Conservation (phyloP, 2,888 invertebrate species). For the Drosophila kambysellisi region DNA sequence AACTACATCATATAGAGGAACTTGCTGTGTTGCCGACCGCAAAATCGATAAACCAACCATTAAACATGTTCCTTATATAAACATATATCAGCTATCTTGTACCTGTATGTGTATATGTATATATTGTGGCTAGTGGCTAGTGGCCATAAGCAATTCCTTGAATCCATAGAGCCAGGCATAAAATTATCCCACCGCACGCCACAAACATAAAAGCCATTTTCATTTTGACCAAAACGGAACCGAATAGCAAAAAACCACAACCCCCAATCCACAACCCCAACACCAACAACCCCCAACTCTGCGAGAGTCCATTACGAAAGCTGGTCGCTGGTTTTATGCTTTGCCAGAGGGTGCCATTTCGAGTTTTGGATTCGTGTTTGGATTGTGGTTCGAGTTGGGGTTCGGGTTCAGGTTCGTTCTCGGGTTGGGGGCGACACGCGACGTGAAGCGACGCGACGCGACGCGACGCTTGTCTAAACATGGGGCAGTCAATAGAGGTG, state of each 20-base stretch:
- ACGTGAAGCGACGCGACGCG: constrained; percentile 5
- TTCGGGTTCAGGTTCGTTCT: not conserved
- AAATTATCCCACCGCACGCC: constrained; percentile 76
- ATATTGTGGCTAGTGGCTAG: constrained; percentile 13
- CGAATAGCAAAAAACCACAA: constrained; percentile 3
- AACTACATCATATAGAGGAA: constrained; percentile 14
- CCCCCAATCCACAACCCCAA: constrained; percentile 1
- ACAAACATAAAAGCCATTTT: constrained; percentile 79
- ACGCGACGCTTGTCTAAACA: constrained; percentile 52
- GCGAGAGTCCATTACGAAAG: constrained; percentile 19
- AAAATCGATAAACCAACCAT: constrained; percentile 70
- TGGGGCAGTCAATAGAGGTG: constrained; percentile 74
- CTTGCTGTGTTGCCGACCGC: constrained; percentile 2
- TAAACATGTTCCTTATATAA: constrained; percentile 44
- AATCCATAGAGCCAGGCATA: constrained; percentile 49
- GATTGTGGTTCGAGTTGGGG: constrained; percentile 12
- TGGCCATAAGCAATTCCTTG: constrained; percentile 64
- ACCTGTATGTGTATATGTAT: constrained; percentile 7
- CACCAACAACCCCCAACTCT: not conserved
- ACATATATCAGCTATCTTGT: not conserved
- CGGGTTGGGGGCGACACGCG: constrained; percentile 41
- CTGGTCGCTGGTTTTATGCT: constrained; percentile 16
- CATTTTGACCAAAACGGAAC: constrained; percentile 66
- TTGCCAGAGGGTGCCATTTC: constrained; percentile 21
- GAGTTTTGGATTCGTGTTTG: constrained; percentile 17